Conservation (phyloP, 2,888 invertebrate species). For the Terebella lapidaria region DNA sequence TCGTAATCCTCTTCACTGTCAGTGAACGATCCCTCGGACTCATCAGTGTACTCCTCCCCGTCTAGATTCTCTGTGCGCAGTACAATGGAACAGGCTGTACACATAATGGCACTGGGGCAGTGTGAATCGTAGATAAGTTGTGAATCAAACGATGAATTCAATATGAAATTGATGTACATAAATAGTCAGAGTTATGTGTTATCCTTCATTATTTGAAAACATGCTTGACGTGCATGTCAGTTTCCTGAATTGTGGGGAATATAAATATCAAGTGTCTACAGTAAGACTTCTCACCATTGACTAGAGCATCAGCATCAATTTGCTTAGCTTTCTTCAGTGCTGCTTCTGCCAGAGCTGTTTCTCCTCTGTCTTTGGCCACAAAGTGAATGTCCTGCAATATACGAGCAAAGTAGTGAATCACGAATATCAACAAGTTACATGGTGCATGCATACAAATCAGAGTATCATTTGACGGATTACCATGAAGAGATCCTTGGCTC, state of each 20-base stretch:
- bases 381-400: slow-evolving; percentile 47
- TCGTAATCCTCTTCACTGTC: background rate
- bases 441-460: background rate
- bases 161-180: too few species aligned
- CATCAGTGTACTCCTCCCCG: background rate
- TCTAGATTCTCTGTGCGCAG: too few species aligned
- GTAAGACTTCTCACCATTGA: background rate
- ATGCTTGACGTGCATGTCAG: too few species aligned
- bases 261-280: too few species aligned
- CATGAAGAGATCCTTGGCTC: slow-evolving; percentile 80
- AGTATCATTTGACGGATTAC: slow-evolving; percentile 53
- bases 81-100: too few species aligned
- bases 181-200: too few species aligned
- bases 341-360: slow-evolving; percentile 46
- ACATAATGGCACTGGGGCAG: background rate
- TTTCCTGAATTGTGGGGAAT: too few species aligned
- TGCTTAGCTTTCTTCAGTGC: slow-evolving; percentile 46
- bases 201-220: too few species aligned
- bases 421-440: background rate
- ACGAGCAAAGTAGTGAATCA: background rate
- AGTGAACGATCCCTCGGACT: background rate
- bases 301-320: slow-evolving; percentile 5
- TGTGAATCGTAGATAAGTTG: too few species aligned
- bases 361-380: slow-evolving; percentile 47
- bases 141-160: too few species aligned